Evolutionary conservation across 2,888 invertebrate genomes (phyloP).

Genomic region (Cantharis rustica): DNA sequence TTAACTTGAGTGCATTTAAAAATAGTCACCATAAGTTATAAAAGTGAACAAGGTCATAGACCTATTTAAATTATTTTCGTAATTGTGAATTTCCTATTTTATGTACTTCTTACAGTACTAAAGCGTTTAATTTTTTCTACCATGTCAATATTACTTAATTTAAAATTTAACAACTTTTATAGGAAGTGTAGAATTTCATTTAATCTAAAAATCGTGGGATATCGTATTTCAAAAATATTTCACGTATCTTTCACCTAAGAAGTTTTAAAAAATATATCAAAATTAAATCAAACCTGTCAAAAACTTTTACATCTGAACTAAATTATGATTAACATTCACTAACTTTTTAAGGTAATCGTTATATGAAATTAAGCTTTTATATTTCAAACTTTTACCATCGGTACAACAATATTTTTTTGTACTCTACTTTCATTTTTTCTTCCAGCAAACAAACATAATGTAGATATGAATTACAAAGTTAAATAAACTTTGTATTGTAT

Average conservation of each 20-base stretch:
- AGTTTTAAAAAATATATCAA: neutral
- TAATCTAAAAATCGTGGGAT: neutral
- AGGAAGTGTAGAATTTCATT: neutral
- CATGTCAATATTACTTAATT: neutral
- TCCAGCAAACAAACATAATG: neutral
- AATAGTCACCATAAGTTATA: neutral
- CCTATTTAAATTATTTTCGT: neutral
- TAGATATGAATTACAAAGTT: neutral
- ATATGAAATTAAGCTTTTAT: neutral
- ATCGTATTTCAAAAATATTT: neutral
- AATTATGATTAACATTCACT: slow-evolving; percentile 2
- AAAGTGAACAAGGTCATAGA: neutral
- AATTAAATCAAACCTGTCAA: neutral
- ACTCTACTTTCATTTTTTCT: neutral
- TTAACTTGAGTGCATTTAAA: neutral
- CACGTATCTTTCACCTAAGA: neutral
- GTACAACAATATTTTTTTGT: neutral
- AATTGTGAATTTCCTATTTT: neutral
- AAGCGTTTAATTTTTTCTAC: neutral
- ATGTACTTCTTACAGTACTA: neutral
- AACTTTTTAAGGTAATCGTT: neutral
- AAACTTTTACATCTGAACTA: slow-evolving; percentile 5
- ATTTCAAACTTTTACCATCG: neutral
- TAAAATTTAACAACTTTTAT: neutral
- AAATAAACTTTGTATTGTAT: neutral